Conservation (phyloP, 2,797 vertebrate genomes). For the Xenentodon cancila region DNA sequence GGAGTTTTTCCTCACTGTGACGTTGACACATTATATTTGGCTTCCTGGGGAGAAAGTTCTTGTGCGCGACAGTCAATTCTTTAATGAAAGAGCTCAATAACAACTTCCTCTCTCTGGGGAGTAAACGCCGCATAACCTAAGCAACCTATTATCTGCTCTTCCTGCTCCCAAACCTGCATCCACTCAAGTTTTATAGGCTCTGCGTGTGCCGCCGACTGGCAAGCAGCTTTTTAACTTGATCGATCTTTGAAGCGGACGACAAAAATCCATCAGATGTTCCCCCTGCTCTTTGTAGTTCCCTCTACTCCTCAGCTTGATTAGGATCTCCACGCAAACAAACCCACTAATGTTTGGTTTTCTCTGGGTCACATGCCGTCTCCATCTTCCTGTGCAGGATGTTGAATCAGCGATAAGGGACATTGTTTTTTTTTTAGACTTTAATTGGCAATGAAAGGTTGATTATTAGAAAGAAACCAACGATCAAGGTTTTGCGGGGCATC, state of each 20-base stretch:
- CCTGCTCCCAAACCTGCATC: conserved; percentile 73
- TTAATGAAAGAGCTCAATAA: conserved; percentile 66
- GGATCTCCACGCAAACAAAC: conserved; percentile 71
- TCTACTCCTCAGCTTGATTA: conserved; percentile 68
- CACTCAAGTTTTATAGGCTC: conserved; percentile 72
- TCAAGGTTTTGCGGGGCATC: conserved; percentile 37
- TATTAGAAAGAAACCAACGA: conserved; percentile 53
- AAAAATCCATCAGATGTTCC: conserved; percentile 75
- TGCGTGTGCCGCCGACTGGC: conserved; percentile 63
- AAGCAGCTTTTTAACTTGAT: conserved; percentile 74
- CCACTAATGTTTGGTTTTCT: conserved; percentile 67
- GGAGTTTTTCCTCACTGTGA: no score
- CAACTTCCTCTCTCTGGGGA: conserved; percentile 59
- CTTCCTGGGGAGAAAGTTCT: conserved; percentile 12
- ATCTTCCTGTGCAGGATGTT: conserved; percentile 71
- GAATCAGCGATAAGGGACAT: conserved; percentile 49
- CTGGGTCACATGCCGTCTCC: conserved; percentile 76
- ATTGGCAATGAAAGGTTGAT: conserved; percentile 65
- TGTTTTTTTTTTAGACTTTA: conserved; percentile 59
- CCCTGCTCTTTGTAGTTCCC: conserved; percentile 61
- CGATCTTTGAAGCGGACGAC: conserved; percentile 72
- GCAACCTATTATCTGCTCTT: conserved; percentile 76
- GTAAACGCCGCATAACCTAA: conserved; percentile 71
- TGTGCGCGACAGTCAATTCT: conserved; percentile 64
- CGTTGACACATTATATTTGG: neutral